Evolutionary conservation across 2,113 vertebrate genomes (phyloP).

Genomic region (Raja brachyura): DNA sequence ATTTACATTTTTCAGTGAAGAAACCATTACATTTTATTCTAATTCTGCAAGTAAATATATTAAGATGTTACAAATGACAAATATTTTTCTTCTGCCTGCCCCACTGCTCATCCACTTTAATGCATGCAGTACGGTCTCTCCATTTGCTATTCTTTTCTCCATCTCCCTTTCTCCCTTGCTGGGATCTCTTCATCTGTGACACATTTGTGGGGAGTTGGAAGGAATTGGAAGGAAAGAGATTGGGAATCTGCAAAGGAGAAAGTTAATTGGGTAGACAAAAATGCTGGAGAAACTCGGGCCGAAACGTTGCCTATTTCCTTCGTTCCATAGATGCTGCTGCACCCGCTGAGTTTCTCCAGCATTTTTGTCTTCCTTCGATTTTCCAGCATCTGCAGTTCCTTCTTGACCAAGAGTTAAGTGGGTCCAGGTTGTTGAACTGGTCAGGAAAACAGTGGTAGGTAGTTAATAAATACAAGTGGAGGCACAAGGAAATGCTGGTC

Average conservation of each 20-base stretch:
- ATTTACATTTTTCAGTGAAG: background rate
- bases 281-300: no score
- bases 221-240: background rate
- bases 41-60: background rate
- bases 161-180: background rate
- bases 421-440: background rate
- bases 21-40: background rate
- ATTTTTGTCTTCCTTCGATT: no score
- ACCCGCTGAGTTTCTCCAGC: no score
- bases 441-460: background rate
- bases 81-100: background rate
- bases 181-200: background rate
- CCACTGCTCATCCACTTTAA: background rate
- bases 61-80: background rate
- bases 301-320: no score
- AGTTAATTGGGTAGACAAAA: no score
- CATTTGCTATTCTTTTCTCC: background rate
- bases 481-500: no score
- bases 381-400: no score
- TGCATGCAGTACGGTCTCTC: no score
- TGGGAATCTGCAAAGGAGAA: background rate
- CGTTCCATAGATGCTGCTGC: no score
- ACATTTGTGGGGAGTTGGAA: background rate
- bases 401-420: background rate
- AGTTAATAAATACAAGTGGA: no score